Evolutionary conservation across 2,888 invertebrate genomes (phyloP).

Genomic region (Sarcophaga rosellei): DNA sequence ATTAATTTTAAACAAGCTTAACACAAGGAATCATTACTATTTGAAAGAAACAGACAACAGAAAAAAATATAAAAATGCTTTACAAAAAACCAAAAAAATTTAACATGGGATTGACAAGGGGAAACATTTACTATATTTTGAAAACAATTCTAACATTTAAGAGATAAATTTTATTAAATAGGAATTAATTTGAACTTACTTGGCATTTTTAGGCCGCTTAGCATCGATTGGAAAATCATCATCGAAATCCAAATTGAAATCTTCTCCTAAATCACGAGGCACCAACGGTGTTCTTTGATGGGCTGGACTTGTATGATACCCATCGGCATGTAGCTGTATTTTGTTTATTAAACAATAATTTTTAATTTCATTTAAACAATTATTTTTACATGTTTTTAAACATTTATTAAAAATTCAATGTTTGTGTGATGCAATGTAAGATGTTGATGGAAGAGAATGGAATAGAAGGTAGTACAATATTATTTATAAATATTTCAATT

Average conservation of each 20-base stretch:
- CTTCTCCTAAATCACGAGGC: slow-evolving; percentile 87
- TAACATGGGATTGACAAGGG: slow-evolving; percentile 40
- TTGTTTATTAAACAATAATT: slow-evolving; percentile 57
- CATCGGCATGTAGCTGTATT: slow-evolving; percentile 90
- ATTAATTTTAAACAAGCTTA: slow-evolving; percentile 45
- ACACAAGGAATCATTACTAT: slow-evolving; percentile 26
- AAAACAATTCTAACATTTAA: not conserved
- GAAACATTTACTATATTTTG: slow-evolving; percentile 47
- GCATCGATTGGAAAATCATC: slow-evolving; percentile 81
- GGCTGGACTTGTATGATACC: slow-evolving; percentile 93
- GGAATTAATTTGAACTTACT: slow-evolving; percentile 85
- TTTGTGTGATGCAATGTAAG: slow-evolving; percentile 30
- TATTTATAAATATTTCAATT: slow-evolving; percentile 13
- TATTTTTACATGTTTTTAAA: slow-evolving; percentile 25
- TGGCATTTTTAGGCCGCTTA: slow-evolving; percentile 92
- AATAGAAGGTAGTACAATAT: not conserved
- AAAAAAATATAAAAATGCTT: slow-evolving; percentile 26
- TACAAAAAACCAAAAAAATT: slow-evolving; percentile 20
- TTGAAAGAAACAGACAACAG: slow-evolving; percentile 24
- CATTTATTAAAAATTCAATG: not conserved
- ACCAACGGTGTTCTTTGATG: slow-evolving; percentile 89
- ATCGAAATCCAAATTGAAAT: slow-evolving; percentile 84
- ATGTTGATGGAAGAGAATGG: slow-evolving; percentile 26
- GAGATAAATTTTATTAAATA: not conserved
- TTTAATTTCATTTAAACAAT: slow-evolving; percentile 30